phyloP scores from a whole-genome alignment of 37 sponge, comb jelly and placozoan genomes.

The Geodia barretti region DNA sequence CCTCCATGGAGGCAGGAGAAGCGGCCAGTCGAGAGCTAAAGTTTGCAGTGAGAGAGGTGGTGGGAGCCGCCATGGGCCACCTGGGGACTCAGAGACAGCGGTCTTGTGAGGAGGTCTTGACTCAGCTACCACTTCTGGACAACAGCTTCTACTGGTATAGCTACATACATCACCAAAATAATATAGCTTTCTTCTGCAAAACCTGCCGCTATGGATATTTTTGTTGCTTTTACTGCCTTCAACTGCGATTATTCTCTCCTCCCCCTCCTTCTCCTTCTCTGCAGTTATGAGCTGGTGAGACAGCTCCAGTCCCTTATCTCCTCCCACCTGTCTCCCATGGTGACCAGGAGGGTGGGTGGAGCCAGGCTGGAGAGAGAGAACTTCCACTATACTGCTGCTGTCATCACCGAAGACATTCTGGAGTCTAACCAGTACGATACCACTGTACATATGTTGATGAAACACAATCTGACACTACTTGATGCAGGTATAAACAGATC shows the following conservation, averaged over 20 bases:
- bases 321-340: background rate
- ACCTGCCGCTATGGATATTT: background rate
- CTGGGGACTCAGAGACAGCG: background rate
- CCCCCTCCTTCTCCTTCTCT: background rate
- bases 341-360: background rate
- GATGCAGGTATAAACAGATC: slow-evolving; percentile 35
- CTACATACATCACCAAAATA: background rate
- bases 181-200: background rate
- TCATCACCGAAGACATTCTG: background rate
- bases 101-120: background rate
- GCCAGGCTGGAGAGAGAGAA: background rate
- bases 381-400: background rate
- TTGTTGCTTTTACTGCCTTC: background rate
- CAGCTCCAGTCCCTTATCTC: background rate
- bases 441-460: too few species aligned
- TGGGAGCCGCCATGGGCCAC: background rate
- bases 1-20: background rate
- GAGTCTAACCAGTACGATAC: background rate
- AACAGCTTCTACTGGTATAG: background rate
- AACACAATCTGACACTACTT: background rate
- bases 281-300: background rate
- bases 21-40: background rate
- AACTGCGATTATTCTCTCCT: background rate
- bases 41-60: background rate
- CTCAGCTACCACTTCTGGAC: background rate